Percentiles rank a stretch among this genome's conserved stretches.
These are phyloP conservation scores for Cyphomyrmex costatus DNA, from an alignment of 1,140 invertebrate genomes.

Conservation along the genomic window DNA sequence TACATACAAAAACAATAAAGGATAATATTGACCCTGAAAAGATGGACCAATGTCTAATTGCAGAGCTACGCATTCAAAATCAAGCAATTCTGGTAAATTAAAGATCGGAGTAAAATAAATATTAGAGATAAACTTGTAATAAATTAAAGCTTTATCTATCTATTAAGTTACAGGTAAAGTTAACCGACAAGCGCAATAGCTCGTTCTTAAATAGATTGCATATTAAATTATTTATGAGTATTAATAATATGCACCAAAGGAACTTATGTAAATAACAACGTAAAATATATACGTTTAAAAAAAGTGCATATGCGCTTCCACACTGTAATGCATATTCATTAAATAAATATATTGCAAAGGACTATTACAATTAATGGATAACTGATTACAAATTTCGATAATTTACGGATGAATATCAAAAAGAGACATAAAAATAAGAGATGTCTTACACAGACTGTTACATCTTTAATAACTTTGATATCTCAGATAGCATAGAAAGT, in stretches of 20 bases:
- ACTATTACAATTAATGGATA: not conserved
- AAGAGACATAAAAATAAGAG: not conserved
- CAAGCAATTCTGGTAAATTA: not conserved
- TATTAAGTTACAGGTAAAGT: not conserved
- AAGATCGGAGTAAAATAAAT: too few relatives aligned
- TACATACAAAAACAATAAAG: not conserved
- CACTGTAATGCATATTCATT: not conserved
- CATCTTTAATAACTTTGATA: not conserved
- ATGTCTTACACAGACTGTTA: not conserved
- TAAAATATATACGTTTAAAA: not conserved
- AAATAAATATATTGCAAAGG: not conserved
- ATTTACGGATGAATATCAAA: not conserved
- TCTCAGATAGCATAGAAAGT: not conserved
- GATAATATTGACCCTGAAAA: not conserved
- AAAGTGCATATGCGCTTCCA: not conserved
- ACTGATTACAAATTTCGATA: not conserved
- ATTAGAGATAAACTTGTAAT: not conserved
- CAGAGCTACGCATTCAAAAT: not conserved
- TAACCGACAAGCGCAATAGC: not conserved
- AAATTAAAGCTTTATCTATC: not conserved
- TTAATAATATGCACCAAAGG: not conserved
- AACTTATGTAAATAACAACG: not conserved
- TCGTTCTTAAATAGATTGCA: conserved; percentile 8
- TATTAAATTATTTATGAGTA: not conserved
- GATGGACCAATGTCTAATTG: not conserved